Conservation (phyloP, 2,113 vertebrate genomes). For the Oryzias woworae region DNA sequence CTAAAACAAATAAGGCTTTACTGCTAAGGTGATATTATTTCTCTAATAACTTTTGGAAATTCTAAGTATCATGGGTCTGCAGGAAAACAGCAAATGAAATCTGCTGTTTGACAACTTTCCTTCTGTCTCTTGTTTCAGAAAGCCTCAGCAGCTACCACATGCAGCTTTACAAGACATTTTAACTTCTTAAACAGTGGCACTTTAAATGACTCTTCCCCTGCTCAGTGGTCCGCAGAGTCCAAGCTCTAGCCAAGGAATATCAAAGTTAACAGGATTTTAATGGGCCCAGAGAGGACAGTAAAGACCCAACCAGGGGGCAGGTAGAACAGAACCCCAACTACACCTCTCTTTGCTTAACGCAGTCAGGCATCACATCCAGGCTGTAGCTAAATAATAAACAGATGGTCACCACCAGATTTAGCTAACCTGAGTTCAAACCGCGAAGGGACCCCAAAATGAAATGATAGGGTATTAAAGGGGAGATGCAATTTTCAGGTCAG, state of each 20-base stretch:
- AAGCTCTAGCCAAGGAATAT: constrained; percentile 70
- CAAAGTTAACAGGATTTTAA: constrained; percentile 80
- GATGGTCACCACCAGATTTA: constrained; percentile 84
- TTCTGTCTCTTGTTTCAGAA: constrained; percentile 41
- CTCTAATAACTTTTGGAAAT: background rate
- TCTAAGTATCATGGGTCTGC: background rate
- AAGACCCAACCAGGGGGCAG: constrained; percentile 60
- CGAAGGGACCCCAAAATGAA: constrained; percentile 79
- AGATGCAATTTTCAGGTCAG: constrained; percentile 87
- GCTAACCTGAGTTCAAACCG: constrained; percentile 74
- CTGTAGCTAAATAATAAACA: constrained; percentile 85
- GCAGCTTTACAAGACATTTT: constrained; percentile 61
- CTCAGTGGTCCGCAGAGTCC: constrained; percentile 65
- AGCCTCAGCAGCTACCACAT: constrained; percentile 47
- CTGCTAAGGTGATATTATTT: too few species aligned
- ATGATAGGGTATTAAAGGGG: constrained; percentile 83
- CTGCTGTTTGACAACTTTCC: constrained; percentile 19
- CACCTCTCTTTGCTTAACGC: constrained; percentile 71
- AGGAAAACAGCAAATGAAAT: constrained; percentile 42
- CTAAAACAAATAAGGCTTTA: too few species aligned
- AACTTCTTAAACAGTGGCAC: constrained; percentile 70
- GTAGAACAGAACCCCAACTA: constrained; percentile 57
- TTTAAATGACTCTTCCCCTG: constrained; percentile 67
- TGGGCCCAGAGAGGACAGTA: constrained; percentile 69
- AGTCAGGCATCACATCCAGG: constrained; percentile 77